phyloP scores from a whole-genome alignment of 2,888 invertebrate species.

The Athalia cordata region DNA sequence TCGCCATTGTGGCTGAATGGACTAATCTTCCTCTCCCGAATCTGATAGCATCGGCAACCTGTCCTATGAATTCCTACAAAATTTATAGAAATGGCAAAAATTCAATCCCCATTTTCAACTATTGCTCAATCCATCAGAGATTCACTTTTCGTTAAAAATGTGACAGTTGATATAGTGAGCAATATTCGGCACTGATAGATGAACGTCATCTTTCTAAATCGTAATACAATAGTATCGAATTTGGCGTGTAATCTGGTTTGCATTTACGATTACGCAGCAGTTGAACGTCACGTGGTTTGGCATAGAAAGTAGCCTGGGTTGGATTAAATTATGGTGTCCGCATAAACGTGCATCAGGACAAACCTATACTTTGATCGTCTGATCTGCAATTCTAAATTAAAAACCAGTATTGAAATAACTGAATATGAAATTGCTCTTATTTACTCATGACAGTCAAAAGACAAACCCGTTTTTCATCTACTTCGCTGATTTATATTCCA shows the following conservation, averaged over 20 bases:
- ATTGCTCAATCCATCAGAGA: neutral
- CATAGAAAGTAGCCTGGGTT: too few species aligned
- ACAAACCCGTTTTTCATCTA: neutral
- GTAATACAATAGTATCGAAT: too few species aligned
- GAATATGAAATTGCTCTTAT: neutral
- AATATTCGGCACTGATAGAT: too few species aligned
- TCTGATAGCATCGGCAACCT: slow-evolving; percentile 67
- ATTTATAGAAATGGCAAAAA: slow-evolving; percentile 50
- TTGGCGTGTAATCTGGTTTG: too few species aligned
- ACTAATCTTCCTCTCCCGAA: slow-evolving; percentile 69
- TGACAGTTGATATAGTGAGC: too few species aligned
- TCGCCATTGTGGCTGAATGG: slow-evolving; percentile 67
- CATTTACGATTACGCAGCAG: too few species aligned
- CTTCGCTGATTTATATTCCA: neutral
- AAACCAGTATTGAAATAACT: neutral
- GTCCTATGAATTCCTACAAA: slow-evolving; percentile 69
- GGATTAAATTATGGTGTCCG: too few species aligned
- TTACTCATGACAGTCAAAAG: neutral
- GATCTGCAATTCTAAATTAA: neutral
- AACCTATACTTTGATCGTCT: neutral
- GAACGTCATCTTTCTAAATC: too few species aligned
- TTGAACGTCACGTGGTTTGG: too few species aligned
- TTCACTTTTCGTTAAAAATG: neutral
- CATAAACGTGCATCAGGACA: too few species aligned
- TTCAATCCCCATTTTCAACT: neutral